A percentile compares a stretch with the other conserved stretches of the same genome.
These are phyloP conservation scores for Argyra leucocephala DNA, from an alignment of 2,888 invertebrate species.

Conservation along the genomic window DNA sequence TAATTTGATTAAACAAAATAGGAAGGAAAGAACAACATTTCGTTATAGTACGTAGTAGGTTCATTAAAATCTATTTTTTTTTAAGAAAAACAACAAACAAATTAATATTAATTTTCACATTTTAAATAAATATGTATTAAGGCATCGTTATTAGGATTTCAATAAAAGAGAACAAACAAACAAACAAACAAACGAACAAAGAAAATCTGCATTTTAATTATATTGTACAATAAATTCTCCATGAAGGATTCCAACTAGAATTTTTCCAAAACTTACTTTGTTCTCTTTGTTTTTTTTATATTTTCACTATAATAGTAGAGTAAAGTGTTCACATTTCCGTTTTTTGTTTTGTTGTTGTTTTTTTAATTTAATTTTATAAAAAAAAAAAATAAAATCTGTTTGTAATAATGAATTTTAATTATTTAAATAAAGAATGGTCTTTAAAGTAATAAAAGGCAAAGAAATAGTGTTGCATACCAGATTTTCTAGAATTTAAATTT, in stretches of 20 bases:
- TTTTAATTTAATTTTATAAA: neutral
- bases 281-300: neutral
- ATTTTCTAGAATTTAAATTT: neutral
- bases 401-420: neutral
- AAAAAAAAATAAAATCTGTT: neutral
- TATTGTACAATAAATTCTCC: neutral
- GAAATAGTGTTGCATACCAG: neutral
- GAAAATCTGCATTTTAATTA: conserved; percentile 13
- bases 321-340: too few relatives aligned
- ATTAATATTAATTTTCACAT: too few relatives aligned
- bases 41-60: too few relatives aligned
- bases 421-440: neutral
- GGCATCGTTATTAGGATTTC: too few relatives aligned
- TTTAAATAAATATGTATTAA: too few relatives aligned
- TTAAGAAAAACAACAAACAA: too few relatives aligned
- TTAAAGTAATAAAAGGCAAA: neutral
- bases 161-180: too few relatives aligned
- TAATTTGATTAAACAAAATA: too few relatives aligned
- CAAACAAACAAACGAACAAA: too few relatives aligned
- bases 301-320: too few relatives aligned
- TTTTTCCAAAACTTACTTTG: neutral
- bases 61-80: too few relatives aligned
- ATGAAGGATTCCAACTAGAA: conserved; percentile 6
- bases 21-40: too few relatives aligned
- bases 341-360: neutral